Evolutionary conservation across 2,797 vertebrate species (phyloP), one percentile per base, ranked within the genome.

Genomic region (Eleutherodactylus coqui): DNA sequence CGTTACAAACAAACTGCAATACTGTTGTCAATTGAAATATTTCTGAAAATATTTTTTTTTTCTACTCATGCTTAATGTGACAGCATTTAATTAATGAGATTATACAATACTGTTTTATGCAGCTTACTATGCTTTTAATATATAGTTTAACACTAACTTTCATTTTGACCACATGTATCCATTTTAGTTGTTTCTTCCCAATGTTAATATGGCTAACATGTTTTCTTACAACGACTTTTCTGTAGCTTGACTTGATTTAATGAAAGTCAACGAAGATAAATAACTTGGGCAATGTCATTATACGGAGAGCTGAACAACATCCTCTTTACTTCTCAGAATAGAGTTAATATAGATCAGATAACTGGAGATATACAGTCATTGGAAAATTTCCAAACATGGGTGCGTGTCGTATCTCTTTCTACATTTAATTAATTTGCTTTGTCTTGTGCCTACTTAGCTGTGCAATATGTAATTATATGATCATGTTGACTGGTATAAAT

Each of bases 401-500:
- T 82, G 45, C 75, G 29, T 82, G 72, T 41, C 19, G n/a, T 86
- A 82, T 86, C 72, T 83, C 21, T 75, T 77, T 82, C 32, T 64
- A 58, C 47, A 70, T 77, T 86, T 82, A 75, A 83, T 86, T 86
- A 86, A 82, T 86, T 77, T 78, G 29, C 72, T 77, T 85, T 86
- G 73, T 86, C 85, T 86, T 83, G 36, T 78, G 79, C 79, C 73
- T 83, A 55, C 73, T 77, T 86, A 82, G 62, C 73, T 80, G 84
- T 78, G 72, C 85, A 83, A 83, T 86, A 86, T 86, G 72, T 78
- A 86, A 86, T 86, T 82, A 58, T 82, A 82, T 82, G 62, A 77
- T 86, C 58, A 55, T 67, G 21, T 67, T 82, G 79, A 86, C 43
- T 86, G 64, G 75, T 82, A 82, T 62, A 77, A 58, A 80, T 69